Evolutionary conservation across 1,140 invertebrate species (phyloP).

Genomic region (Leptopilina boulardi): DNA sequence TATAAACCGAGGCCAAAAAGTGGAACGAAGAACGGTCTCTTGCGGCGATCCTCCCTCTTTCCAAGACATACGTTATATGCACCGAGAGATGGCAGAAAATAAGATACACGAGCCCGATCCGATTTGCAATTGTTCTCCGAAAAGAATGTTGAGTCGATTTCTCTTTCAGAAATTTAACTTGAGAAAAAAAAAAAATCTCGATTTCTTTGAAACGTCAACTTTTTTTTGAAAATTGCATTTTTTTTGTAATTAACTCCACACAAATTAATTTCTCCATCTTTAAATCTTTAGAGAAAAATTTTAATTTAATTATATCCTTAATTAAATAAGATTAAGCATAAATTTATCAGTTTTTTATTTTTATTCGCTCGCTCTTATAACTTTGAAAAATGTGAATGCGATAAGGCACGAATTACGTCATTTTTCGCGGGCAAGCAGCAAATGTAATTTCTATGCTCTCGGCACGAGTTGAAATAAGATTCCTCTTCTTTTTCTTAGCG

Average conservation of each 20-base stretch:
- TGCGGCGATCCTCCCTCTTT: background rate
- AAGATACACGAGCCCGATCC: slow-evolving; percentile 29
- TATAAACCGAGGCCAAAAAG: slow-evolving; percentile 46
- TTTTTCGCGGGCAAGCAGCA: slow-evolving; percentile 15
- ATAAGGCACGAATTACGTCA: slow-evolving; percentile 23
- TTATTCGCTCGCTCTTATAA: background rate
- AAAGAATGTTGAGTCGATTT: slow-evolving; percentile 8
- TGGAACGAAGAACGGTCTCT: slow-evolving; percentile 55
- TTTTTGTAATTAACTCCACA: too few species aligned
- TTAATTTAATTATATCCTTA: slow-evolving; percentile 13
- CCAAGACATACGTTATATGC: background rate
- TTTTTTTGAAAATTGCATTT: too few species aligned
- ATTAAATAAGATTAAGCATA: slow-evolving; percentile 1
- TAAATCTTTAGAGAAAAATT: background rate
- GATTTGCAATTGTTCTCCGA: slow-evolving; percentile 30
- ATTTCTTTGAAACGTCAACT: too few species aligned
- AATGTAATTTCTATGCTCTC: slow-evolving; percentile 32
- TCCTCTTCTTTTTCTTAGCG: too few species aligned
- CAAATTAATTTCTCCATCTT: too few species aligned
- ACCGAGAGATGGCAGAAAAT: slow-evolving; percentile 31
- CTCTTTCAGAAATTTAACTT: background rate
- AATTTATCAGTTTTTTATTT: background rate
- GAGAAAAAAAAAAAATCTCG: background rate
- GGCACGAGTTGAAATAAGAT: slow-evolving; percentile 24
- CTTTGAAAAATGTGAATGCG: slow-evolving; percentile 25